Percentiles rank a stretch among this genome's conserved stretches.
phyloP scores from a whole-genome alignment of 1,140 invertebrate species.

The Drosophila nigrodunni region DNA sequence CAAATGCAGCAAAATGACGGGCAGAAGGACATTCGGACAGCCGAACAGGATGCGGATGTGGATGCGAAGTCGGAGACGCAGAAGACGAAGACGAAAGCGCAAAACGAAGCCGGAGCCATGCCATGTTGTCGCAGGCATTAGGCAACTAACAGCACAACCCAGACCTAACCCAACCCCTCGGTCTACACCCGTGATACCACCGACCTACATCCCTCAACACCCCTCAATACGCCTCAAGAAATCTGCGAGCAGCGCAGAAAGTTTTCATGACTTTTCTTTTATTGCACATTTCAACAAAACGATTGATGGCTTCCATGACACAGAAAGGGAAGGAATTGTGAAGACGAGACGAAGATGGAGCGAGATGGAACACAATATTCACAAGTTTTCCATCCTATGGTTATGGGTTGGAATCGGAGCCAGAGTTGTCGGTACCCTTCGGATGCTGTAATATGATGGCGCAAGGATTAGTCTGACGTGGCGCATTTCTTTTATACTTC shows the following conservation, averaged over 20 bases:
- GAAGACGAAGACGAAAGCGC: conserved; percentile 10
- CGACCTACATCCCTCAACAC: conserved; percentile 15
- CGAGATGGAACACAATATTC: conserved; percentile 63
- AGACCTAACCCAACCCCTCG: conserved; percentile 14
- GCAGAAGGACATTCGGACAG: conserved; percentile 40
- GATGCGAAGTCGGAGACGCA: conserved; percentile 19
- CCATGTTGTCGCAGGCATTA: conserved; percentile 79
- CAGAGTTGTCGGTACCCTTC: conserved; percentile 39
- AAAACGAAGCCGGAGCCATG: conserved; percentile 40
- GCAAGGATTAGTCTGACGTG: conserved; percentile 79
- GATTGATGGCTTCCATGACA: conserved; percentile 84
- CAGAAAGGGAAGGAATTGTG: conserved; percentile 12
- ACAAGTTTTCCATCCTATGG: conserved; percentile 71
- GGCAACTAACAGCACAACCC: conserved; percentile 58
- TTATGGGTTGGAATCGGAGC: conserved; percentile 23
- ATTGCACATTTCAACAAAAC: conserved; percentile 85
- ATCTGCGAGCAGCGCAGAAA: conserved; percentile 81
- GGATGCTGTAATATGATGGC: conserved; percentile 74
- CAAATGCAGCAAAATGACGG: conserved; percentile 75
- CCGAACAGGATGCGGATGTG: conserved; percentile 35
- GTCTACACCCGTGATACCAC: not conserved
- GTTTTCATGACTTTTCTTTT: conserved; percentile 85
- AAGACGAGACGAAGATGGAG: conserved; percentile 30
- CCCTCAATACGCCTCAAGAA: conserved; percentile 41
- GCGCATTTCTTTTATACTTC: conserved; percentile 57